Conservation (phyloP, 2,888 invertebrate genomes). For the Thymelicus sylvestris region DNA sequence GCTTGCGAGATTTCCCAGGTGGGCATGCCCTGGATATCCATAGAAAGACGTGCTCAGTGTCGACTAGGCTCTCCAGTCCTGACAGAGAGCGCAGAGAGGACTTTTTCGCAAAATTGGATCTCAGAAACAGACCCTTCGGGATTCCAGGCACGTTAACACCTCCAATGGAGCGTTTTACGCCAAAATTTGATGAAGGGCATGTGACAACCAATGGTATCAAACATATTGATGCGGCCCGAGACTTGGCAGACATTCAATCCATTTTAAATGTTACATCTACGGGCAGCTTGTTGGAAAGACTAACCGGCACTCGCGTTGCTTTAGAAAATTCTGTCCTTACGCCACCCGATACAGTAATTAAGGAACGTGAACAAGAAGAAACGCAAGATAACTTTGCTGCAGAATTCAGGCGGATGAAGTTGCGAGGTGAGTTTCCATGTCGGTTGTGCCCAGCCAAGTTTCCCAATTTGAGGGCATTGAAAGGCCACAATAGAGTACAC, state of each 20-base stretch:
- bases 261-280: slow-evolving; percentile 91
- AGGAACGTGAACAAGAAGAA: slow-evolving; percentile 85
- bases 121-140: slow-evolving; percentile 88
- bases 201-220: slow-evolving; percentile 69
- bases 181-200: slow-evolving; percentile 73
- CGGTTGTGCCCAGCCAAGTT: slow-evolving; percentile 94
- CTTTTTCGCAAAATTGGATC: slow-evolving; percentile 92
- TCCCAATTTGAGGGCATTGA: slow-evolving; percentile 94
- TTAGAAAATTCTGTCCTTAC: slow-evolving; percentile 74
- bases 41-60: slow-evolving; percentile 74
- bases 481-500: slow-evolving; percentile 95
- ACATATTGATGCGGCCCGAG: slow-evolving; percentile 86
- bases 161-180: slow-evolving; percentile 73
- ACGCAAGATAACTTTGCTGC: slow-evolving; percentile 93
- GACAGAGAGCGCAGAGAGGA: slow-evolving; percentile 88
- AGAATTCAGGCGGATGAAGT: slow-evolving; percentile 94
- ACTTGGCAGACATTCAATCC: slow-evolving; percentile 94
- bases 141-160: slow-evolving; percentile 77
- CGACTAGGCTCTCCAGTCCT: slow-evolving; percentile 74
- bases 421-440: slow-evolving; percentile 95
- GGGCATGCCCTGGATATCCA: slow-evolving; percentile 88
- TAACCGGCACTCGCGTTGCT: slow-evolving; percentile 76
- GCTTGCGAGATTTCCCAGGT: slow-evolving; percentile 89
- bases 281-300: slow-evolving; percentile 87
- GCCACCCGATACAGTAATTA: slow-evolving; percentile 72